A percentile compares a stretch with the other conserved stretches of the same genome.
Evolutionary conservation across 2,888 invertebrate genomes (phyloP).

Genomic region (Andrena marginata): DNA sequence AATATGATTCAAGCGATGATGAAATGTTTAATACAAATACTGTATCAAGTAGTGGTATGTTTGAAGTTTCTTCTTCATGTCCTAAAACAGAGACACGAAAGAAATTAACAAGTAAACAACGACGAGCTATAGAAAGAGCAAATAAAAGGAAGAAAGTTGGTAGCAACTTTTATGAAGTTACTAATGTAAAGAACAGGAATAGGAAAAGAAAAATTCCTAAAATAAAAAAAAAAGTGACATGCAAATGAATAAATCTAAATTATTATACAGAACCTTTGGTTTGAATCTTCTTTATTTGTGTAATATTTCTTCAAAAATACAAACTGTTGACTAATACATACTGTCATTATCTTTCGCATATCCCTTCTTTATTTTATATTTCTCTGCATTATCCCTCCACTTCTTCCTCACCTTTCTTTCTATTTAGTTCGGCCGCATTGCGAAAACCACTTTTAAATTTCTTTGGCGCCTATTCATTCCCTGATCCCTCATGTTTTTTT

Average conservation of each 20-base stretch:
- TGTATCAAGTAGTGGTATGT: slow-evolving; percentile 84
- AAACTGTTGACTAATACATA: too few species aligned
- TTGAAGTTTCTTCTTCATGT: slow-evolving; percentile 84
- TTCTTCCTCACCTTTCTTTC: too few species aligned
- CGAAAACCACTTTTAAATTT: too few species aligned
- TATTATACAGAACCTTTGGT: too few species aligned
- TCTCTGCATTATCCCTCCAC: too few species aligned
- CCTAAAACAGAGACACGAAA: slow-evolving; percentile 75
- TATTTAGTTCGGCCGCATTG: too few species aligned
- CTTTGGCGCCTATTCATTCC: too few species aligned
- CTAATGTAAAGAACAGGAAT: slow-evolving; percentile 95
- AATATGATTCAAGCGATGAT: slow-evolving; percentile 85
- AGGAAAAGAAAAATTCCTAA: slow-evolving; percentile 88
- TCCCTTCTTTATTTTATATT: too few species aligned
- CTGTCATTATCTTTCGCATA: too few species aligned
- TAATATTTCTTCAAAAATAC: too few species aligned
- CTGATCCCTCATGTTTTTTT: too few species aligned
- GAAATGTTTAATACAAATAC: slow-evolving; percentile 86
- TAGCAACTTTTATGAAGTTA: slow-evolving; percentile 95
- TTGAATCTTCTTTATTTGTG: too few species aligned
- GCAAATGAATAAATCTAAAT: not conserved
- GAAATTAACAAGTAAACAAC: slow-evolving; percentile 91
- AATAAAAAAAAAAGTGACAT: slow-evolving; percentile 69
- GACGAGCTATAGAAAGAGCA: slow-evolving; percentile 90
- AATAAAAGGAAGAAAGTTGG: slow-evolving; percentile 93